Conservation (phyloP, 1,140 invertebrate genomes). For the Drosophila mauritiana region DNA sequence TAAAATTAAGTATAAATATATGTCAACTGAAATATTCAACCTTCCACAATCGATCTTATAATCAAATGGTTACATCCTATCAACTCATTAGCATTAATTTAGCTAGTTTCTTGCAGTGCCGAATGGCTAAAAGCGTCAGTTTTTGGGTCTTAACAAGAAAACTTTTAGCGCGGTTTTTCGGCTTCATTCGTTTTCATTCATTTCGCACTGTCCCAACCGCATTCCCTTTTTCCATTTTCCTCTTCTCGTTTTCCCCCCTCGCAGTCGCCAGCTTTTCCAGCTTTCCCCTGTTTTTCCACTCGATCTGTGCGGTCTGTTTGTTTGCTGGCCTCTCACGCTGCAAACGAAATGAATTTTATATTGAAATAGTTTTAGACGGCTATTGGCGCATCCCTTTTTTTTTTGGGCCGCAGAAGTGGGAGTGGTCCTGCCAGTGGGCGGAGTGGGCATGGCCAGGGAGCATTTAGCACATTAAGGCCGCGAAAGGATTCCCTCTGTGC, state of each 20-base stretch:
- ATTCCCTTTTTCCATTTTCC: neutral
- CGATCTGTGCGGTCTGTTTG: conserved; percentile 30
- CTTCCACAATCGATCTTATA: neutral
- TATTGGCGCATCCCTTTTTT: conserved; percentile 48
- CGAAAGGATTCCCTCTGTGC: conserved; percentile 13
- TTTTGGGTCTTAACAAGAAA: conserved; percentile 65
- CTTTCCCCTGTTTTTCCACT: conserved; percentile 6
- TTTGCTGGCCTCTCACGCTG: conserved; percentile 32
- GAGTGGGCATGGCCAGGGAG: conserved; percentile 27
- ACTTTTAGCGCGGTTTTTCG: conserved; percentile 61
- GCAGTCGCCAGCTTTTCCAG: neutral
- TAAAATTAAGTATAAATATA: too few species aligned
- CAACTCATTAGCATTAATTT: neutral
- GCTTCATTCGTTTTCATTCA: conserved; percentile 67
- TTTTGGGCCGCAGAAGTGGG: neutral
- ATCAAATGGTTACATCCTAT: neutral
- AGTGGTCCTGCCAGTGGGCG: neutral
- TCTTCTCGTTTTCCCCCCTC: neutral
- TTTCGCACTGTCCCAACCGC: conserved; percentile 47
- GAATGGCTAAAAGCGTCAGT: conserved; percentile 20
- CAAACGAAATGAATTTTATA: conserved; percentile 81
- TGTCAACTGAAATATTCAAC: neutral
- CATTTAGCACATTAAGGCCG: conserved; percentile 32
- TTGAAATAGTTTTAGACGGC: conserved; percentile 75
- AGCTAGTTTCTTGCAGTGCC: neutral